A percentile compares a stretch with the other conserved stretches of the same genome.
phyloP scores from a whole-genome alignment of 2,797 vertebrate genomes.

The Brachymystax lenok region DNA sequence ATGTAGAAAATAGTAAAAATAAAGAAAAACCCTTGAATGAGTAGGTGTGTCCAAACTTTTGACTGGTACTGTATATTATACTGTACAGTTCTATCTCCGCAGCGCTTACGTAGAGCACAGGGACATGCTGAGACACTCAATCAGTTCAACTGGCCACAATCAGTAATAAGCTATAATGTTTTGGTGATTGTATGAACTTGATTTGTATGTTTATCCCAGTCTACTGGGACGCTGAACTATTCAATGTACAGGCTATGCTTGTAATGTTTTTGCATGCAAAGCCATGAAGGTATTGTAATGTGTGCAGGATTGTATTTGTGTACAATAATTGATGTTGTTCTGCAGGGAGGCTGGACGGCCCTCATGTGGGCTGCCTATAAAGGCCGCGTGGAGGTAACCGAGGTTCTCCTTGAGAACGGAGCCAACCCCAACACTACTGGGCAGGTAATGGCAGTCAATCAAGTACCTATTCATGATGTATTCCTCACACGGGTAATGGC shows the following conservation, averaged over 20 bases:
- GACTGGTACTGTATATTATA: too few relatives aligned
- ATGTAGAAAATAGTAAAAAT: too few relatives aligned
- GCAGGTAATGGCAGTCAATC: conserved; percentile 75
- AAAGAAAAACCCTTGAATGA: too few relatives aligned
- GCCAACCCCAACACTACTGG: conserved; percentile 94
- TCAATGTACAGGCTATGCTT: too few relatives aligned
- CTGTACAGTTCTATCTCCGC: conserved; percentile 28
- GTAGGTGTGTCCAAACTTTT: too few relatives aligned
- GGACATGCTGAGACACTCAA: too few relatives aligned
- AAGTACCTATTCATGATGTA: background rate
- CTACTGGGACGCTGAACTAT: too few relatives aligned
- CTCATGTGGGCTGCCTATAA: conserved; percentile 96
- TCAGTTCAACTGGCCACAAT: too few relatives aligned
- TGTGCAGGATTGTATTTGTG: background rate
- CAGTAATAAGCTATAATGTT: too few relatives aligned
- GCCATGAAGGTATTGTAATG: background rate
- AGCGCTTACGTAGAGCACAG: conserved; percentile 91
- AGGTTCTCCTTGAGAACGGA: conserved; percentile 85
- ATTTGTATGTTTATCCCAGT: too few relatives aligned
- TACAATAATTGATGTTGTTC: conserved; percentile 18
- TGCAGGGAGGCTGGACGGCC: conserved; percentile 97
- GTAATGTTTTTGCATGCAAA: background rate
- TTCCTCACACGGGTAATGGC: conserved; percentile 66
- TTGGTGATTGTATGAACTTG: too few relatives aligned
- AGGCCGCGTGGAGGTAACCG: conserved; percentile 84